Evolutionary conservation across 2,888 invertebrate genomes (phyloP).

Genomic region (Neoascia interrupta): DNA sequence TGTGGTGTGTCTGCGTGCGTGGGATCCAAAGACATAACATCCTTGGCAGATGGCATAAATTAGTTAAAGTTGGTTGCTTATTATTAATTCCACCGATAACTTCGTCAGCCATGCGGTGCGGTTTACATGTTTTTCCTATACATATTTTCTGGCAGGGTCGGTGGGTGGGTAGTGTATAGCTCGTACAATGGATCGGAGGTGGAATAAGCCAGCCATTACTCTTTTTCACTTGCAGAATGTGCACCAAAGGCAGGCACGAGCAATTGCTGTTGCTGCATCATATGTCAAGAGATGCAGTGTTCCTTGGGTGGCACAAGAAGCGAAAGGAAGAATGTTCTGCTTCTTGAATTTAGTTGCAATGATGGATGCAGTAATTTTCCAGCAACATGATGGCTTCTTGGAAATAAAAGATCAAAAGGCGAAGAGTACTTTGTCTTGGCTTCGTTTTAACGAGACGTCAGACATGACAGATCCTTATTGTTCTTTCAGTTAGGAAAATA

Average conservation of each 20-base stretch:
- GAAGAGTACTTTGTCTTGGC: constrained; percentile 16
- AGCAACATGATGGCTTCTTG: constrained; percentile 45
- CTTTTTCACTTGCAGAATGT: constrained; percentile 39
- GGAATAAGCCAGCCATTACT: constrained; percentile 28
- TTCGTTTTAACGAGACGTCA: constrained; percentile 10
- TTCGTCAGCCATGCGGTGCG: constrained; percentile 35
- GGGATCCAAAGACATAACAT: constrained; percentile 55
- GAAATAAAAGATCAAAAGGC: constrained; percentile 15
- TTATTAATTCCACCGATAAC: constrained; percentile 59
- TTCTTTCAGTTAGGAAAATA: constrained; percentile 23
- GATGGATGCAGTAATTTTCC: constrained; percentile 55
- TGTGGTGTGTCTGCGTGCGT: constrained; percentile 6
- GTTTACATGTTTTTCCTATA: neutral
- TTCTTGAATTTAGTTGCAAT: constrained; percentile 27
- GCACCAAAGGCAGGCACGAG: constrained; percentile 12
- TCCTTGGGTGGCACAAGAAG: constrained; percentile 12
- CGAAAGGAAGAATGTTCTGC: constrained; percentile 11
- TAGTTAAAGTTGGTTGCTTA: constrained; percentile 60
- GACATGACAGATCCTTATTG: constrained; percentile 28
- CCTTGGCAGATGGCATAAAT: constrained; percentile 63
- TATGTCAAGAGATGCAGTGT: constrained; percentile 50
- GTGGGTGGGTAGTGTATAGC: neutral
- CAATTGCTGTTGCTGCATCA: constrained; percentile 48
- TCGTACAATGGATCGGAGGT: no score
- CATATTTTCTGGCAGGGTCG: neutral